Conservation (phyloP, 2,113 vertebrate genomes). For the Tragelaphus scriptus region DNA sequence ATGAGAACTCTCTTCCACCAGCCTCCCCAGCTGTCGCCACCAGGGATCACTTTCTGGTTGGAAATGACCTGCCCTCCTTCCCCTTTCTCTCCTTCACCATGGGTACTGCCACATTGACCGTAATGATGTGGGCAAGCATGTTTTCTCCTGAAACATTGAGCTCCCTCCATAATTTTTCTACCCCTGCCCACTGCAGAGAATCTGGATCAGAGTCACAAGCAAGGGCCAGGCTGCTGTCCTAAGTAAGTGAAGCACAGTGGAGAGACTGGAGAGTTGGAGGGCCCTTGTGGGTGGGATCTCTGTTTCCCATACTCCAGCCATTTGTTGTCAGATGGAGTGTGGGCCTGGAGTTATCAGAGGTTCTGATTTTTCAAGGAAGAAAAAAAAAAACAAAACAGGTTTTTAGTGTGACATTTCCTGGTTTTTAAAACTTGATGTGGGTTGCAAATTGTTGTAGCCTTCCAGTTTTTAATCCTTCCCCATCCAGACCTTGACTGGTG, state of each 20-base stretch:
- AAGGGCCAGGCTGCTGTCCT: not conserved
- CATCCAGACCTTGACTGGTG: not conserved
- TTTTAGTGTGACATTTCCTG: not conserved
- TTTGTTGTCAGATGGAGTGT: not conserved
- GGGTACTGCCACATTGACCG: not conserved
- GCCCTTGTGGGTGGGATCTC: not conserved
- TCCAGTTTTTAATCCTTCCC: not conserved
- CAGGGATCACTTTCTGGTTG: not conserved
- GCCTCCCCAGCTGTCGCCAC: accelerated
- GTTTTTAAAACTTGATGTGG: not conserved
- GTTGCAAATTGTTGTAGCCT: not conserved
- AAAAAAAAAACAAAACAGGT: not conserved
- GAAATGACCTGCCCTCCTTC: not conserved
- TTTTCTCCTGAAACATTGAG: not conserved
- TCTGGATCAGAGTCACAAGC: not conserved
- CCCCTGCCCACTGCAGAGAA: not conserved
- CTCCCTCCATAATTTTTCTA: not conserved
- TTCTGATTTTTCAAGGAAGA: not conserved
- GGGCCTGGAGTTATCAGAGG: not conserved
- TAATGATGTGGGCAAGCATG: not conserved
- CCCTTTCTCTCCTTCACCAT: not conserved
- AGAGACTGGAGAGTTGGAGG: not conserved
- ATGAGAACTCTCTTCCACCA: too few relatives aligned
- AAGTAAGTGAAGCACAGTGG: not conserved
- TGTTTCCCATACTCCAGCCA: not conserved